Evolutionary conservation across 2,113 vertebrate species (phyloP).

Genomic region (Nyctibius bracteatus): DNA sequence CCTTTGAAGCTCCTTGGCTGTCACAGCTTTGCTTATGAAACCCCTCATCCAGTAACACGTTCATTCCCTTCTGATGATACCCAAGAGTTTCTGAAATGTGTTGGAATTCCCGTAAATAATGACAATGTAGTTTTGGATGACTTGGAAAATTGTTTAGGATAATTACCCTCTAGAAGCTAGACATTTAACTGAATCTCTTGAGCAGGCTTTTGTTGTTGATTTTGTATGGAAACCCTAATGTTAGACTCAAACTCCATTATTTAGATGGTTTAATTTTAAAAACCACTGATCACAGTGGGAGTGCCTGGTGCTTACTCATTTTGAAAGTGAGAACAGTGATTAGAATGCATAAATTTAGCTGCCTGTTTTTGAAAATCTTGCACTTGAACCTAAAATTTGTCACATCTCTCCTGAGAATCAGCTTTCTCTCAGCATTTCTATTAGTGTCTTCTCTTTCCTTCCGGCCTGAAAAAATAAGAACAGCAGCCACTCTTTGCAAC

Average conservation of each 20-base stretch:
- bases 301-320: background rate
- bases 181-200: background rate
- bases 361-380: background rate
- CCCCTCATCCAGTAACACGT: background rate
- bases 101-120: background rate
- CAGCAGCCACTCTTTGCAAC: background rate
- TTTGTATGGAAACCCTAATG: background rate
- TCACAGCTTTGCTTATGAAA: background rate
- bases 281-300: background rate
- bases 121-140: background rate
- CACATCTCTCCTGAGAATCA: background rate
- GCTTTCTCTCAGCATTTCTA: background rate
- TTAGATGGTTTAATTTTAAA: background rate
- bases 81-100: background rate
- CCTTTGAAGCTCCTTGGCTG: background rate
- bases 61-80: background rate
- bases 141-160: background rate
- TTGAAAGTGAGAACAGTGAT: background rate
- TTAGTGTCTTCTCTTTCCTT: background rate
- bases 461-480: background rate
- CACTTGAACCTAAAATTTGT: background rate
- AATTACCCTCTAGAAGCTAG: background rate
- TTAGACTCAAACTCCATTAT: background rate
- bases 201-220: background rate
- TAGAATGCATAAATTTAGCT: background rate